Evolutionary conservation across 2,888 invertebrate species (phyloP).

Genomic region (Heliothis peltigera): DNA sequence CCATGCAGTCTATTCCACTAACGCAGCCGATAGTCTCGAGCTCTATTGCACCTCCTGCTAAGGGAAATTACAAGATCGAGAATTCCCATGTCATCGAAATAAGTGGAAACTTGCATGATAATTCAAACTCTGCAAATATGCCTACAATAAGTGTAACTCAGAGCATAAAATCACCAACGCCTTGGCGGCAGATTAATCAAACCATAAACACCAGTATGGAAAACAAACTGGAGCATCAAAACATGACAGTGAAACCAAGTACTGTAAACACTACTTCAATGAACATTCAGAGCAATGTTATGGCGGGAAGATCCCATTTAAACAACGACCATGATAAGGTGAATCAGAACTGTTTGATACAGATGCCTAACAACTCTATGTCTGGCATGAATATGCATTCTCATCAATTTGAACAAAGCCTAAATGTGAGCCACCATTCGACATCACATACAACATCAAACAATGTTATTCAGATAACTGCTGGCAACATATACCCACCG

Average conservation of each 20-base stretch:
- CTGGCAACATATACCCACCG: constrained; percentile 86
- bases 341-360: constrained; percentile 81
- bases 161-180: constrained; percentile 85
- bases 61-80: constrained; percentile 83
- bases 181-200: constrained; percentile 82
- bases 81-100: constrained; percentile 87
- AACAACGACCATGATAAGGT: constrained; percentile 80
- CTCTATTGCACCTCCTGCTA: constrained; percentile 82
- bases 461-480: constrained; percentile 86
- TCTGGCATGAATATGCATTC: constrained; percentile 78
- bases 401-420: constrained; percentile 82
- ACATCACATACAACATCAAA: constrained; percentile 80
- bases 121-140: constrained; percentile 75
- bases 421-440: constrained; percentile 83
- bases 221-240: constrained; percentile 81
- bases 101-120: constrained; percentile 85
- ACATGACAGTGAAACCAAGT: constrained; percentile 77
- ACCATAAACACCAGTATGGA: constrained; percentile 71
- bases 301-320: constrained; percentile 72
- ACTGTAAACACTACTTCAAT: constrained; percentile 74
- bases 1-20: constrained; percentile 85
- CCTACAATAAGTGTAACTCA: constrained; percentile 87
- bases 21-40: constrained; percentile 88
- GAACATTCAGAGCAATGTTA: constrained; percentile 77
- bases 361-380: constrained; percentile 76